phyloP scores from a whole-genome alignment of 2,113 vertebrate genomes.

The Aleadryas rufinucha region DNA sequence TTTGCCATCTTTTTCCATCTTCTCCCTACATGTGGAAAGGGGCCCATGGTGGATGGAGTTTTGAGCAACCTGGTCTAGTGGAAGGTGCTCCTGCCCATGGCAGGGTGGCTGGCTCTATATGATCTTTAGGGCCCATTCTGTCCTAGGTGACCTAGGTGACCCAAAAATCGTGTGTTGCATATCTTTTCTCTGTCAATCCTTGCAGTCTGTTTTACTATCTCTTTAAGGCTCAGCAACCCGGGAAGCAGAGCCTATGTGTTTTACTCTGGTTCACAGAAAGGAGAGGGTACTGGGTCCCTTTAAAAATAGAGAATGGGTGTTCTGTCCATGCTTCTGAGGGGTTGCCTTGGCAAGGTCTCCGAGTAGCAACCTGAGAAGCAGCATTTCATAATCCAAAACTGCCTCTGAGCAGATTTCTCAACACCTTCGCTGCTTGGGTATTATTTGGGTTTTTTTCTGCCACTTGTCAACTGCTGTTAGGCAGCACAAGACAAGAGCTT shows the following conservation, averaged over 20 bases:
- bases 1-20: background rate
- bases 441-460: background rate
- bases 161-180: background rate
- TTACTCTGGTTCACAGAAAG: too few species aligned
- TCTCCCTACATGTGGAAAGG: background rate
- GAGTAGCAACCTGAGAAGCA: background rate
- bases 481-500: background rate
- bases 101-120: too few species aligned
- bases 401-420: background rate
- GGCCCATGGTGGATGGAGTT: background rate
- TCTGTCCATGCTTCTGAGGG: background rate
- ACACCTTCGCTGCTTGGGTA: background rate
- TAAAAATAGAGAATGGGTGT: background rate
- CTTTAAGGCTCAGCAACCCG: rapidly evolving
- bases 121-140: background rate
- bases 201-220: background rate
- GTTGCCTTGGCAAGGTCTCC: background rate
- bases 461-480: background rate
- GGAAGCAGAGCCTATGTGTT: background rate
- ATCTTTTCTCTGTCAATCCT: rapidly evolving
- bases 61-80: background rate
- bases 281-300: too few species aligned
- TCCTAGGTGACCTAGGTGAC: background rate
- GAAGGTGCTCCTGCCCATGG: background rate
- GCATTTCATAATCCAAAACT: background rate